Evolutionary conservation across 2,797 vertebrate species (phyloP).

Genomic region (Ispidina picta): DNA sequence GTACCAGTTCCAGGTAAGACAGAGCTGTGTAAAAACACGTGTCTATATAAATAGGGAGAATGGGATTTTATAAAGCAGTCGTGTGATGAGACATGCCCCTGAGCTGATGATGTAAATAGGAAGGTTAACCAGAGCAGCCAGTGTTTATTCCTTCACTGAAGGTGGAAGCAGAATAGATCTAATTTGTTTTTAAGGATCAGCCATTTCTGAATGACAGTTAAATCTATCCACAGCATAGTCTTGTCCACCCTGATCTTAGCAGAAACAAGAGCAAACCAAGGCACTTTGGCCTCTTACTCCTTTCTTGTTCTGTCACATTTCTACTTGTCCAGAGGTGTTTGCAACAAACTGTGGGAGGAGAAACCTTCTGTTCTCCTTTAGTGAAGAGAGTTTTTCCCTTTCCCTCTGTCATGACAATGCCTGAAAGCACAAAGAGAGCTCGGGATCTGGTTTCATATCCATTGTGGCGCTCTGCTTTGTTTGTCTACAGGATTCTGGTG

Average conservation of each 20-base stretch:
- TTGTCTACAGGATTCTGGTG: constrained; percentile 54
- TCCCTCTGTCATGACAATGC: background rate
- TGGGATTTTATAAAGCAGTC: background rate
- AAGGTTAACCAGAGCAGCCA: background rate
- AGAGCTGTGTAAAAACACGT: background rate
- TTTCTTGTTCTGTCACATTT: background rate
- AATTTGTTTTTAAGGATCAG: background rate
- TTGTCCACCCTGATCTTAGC: background rate
- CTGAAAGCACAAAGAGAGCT: constrained; percentile 17
- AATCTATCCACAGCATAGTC: background rate
- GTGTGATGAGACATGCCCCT: background rate
- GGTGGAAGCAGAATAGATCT: background rate
- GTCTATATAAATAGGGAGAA: background rate
- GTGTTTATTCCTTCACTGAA: background rate
- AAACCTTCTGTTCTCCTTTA: background rate
- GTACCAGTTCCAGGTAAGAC: background rate
- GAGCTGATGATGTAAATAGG: background rate
- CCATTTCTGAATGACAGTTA: background rate
- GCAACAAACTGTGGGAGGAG: background rate
- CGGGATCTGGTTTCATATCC: constrained; percentile 32
- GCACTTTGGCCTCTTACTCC: background rate
- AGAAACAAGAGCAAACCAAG: background rate
- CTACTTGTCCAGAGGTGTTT: background rate
- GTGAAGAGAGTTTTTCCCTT: background rate
- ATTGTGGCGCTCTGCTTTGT: constrained; percentile 23